Evolutionary conservation across 2,888 invertebrate species (phyloP).

Genomic region (Augiades crinisus): DNA sequence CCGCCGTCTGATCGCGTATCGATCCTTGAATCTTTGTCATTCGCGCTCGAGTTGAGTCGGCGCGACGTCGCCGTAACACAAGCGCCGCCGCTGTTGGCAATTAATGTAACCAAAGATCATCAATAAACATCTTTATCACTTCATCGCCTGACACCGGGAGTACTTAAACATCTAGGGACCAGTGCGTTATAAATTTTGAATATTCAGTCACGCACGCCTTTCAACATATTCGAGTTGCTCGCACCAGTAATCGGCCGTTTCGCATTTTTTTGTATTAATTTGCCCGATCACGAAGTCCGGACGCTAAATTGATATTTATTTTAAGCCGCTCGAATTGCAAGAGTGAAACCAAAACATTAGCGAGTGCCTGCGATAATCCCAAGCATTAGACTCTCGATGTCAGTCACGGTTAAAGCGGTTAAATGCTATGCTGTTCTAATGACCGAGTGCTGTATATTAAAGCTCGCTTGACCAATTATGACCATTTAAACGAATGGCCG

Average conservation of each 20-base stretch:
- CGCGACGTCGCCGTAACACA: constrained; percentile 60
- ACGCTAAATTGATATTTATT: constrained; percentile 13
- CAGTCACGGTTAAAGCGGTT: constrained; percentile 38
- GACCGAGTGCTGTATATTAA: constrained; percentile 59
- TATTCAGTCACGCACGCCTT: constrained; percentile 70
- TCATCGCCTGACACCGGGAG: constrained; percentile 70
- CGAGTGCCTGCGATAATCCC: constrained; percentile 15
- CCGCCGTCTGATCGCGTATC: constrained; percentile 57
- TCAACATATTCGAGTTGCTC: constrained; percentile 39
- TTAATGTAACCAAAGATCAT: constrained; percentile 78
- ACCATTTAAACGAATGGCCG: constrained; percentile 68
- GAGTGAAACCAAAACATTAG: constrained; percentile 17
- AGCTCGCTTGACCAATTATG: constrained; percentile 67
- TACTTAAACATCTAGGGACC: constrained; percentile 65
- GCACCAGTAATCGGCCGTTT: constrained; percentile 18
- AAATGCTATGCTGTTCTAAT: constrained; percentile 54
- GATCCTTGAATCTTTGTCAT: constrained; percentile 70
- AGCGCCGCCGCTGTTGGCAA: constrained; percentile 75
- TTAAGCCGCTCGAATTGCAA: background rate
- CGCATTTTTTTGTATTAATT: constrained; percentile 23
- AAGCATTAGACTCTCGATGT: constrained; percentile 30
- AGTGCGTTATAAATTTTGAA: constrained; percentile 61
- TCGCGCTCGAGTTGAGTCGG: constrained; percentile 60
- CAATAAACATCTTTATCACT: constrained; percentile 79
- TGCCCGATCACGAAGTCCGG: constrained; percentile 7